phyloP scores from a whole-genome alignment of 2,888 invertebrate genomes.

The Spilarctia lutea region DNA sequence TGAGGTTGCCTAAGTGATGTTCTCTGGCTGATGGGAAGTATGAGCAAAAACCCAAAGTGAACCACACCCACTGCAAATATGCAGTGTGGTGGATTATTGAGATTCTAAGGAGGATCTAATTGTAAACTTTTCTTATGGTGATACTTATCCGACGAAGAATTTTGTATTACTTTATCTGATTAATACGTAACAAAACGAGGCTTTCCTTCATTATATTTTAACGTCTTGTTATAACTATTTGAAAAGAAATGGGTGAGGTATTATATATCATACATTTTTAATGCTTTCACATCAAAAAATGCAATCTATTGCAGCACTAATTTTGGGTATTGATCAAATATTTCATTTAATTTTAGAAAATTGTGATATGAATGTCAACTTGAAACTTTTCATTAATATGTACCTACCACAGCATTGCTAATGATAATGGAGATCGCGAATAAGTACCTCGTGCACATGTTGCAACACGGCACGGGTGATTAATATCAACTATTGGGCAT shows the following conservation, averaged over 20 bases:
- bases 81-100: too few species aligned
- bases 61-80: too few species aligned
- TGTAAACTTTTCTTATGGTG: neutral
- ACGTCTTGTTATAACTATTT: too few species aligned
- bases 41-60: too few species aligned
- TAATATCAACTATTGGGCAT: slow-evolving; percentile 17
- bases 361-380: too few species aligned
- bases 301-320: neutral
- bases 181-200: too few species aligned
- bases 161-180: neutral
- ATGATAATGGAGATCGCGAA: neutral
- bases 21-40: too few species aligned
- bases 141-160: neutral
- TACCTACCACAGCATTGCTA: neutral
- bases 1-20: too few species aligned
- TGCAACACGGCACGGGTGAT: slow-evolving; percentile 13
- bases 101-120: too few species aligned
- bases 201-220: too few species aligned
- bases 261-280: neutral
- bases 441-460: slow-evolving; percentile 3
- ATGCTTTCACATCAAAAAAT: neutral
- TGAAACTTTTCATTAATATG: neutral
- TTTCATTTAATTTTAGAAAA: neutral
- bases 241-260: too few species aligned
- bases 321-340: neutral